A percentile compares a stretch with the other conserved stretches of the same genome.
Evolutionary conservation across 2,113 vertebrate genomes (phyloP).

Genomic region (Brachyistius frenatus): DNA sequence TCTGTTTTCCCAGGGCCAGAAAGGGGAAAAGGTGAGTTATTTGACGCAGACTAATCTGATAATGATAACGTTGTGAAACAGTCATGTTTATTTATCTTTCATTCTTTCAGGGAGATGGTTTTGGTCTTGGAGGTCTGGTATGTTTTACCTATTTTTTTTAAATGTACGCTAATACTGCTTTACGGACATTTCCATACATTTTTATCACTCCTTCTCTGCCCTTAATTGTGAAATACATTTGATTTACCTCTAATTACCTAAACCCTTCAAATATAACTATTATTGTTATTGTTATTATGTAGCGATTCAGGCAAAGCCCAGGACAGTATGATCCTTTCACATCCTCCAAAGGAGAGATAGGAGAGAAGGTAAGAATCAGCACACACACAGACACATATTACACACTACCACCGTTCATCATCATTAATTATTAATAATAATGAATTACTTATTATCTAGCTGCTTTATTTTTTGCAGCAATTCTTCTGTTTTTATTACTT

Average conservation of each 20-base stretch:
- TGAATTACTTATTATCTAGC: too few relatives aligned
- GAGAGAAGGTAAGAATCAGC: slow-evolving; percentile 86
- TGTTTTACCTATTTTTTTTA: slow-evolving; percentile 29
- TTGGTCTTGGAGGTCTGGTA: slow-evolving; percentile 83
- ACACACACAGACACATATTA: too few relatives aligned
- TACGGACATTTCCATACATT: background rate
- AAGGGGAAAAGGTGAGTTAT: slow-evolving; percentile 85
- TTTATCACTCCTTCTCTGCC: background rate
- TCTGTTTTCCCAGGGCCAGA: slow-evolving; percentile 83
- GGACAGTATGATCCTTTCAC: slow-evolving; percentile 81
- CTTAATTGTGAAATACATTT: background rate
- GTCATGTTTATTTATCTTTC: background rate
- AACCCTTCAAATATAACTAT: slow-evolving; percentile 1
- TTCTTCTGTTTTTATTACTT: too few relatives aligned
- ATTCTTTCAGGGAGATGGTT: slow-evolving; percentile 66
- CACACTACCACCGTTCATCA: too few relatives aligned
- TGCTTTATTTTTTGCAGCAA: too few relatives aligned
- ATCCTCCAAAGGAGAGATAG: slow-evolving; percentile 88
- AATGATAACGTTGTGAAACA: background rate
- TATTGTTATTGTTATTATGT: slow-evolving; percentile 40
- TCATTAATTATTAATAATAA: too few relatives aligned
- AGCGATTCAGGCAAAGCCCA: slow-evolving; percentile 76
- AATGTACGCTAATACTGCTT: too few relatives aligned
- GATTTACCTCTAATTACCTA: background rate
- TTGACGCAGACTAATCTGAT: background rate